Conservation (phyloP, 2,888 invertebrate species). For the Clitarchus hookeri region DNA sequence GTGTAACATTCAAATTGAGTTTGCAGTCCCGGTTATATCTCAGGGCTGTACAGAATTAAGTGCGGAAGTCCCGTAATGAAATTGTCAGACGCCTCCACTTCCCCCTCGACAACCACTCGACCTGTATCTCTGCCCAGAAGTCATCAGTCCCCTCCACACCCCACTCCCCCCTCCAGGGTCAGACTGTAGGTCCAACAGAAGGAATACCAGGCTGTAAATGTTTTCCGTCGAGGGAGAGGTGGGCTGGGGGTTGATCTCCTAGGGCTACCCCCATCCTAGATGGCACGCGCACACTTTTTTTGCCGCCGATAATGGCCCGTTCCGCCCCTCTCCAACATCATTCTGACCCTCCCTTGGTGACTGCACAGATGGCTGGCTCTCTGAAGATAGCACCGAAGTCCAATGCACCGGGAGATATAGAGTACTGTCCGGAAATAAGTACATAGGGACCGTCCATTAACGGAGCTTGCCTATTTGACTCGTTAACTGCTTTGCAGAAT, state of each 20-base stretch:
- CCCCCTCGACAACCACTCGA: background rate
- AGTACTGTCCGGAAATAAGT: too few species aligned
- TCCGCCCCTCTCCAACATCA: background rate
- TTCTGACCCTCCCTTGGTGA: too few species aligned
- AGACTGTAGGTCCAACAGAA: background rate
- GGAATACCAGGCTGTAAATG: background rate
- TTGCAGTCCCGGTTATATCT: background rate
- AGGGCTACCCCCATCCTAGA: background rate
- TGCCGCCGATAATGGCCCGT: background rate
- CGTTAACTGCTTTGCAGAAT: too few species aligned
- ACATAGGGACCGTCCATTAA: too few species aligned
- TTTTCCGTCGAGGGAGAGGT: background rate
- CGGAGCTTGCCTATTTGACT: too few species aligned
- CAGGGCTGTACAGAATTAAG: background rate
- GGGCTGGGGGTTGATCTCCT: background rate
- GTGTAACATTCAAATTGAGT: too few species aligned
- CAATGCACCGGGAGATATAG: too few species aligned
- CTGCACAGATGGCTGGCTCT: too few species aligned
- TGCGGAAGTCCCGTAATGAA: background rate
- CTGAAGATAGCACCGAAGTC: too few species aligned
- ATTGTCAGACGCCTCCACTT: background rate
- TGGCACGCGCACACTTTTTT: background rate
- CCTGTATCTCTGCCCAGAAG: too few species aligned
- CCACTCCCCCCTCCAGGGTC: too few species aligned
- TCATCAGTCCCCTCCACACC: background rate